These are phyloP conservation scores for Gerris lacustris DNA, from an alignment of 2,888 invertebrate genomes.

Conservation along the genomic window DNA sequence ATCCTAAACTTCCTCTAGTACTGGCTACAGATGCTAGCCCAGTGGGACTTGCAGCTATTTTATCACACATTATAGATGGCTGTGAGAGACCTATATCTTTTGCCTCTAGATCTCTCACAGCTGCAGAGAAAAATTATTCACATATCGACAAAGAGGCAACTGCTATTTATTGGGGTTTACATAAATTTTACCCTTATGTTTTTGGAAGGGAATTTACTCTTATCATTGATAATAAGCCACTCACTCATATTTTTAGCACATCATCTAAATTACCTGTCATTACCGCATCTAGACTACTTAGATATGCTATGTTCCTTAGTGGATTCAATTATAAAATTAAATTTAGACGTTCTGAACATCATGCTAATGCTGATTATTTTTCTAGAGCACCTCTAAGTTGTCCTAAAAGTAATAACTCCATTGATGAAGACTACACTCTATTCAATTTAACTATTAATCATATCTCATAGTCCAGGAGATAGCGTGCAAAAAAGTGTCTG, in stretches of 20 bases:
- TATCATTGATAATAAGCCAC: conserved; percentile 20
- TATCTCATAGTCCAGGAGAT: conserved; percentile 1
- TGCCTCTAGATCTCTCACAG: conserved; percentile 20
- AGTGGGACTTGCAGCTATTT: conserved; percentile 20
- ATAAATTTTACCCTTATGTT: conserved; percentile 13
- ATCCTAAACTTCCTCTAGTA: conserved; percentile 25
- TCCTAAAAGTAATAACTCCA: neutral
- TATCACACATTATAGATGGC: conserved; percentile 23
- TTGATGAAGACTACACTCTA: neutral
- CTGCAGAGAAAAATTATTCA: conserved; percentile 20
- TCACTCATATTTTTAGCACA: conserved; percentile 17
- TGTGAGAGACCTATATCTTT: conserved; percentile 21
- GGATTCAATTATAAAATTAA: conserved; percentile 15
- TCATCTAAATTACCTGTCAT: conserved; percentile 12
- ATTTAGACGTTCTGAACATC: conserved; percentile 4
- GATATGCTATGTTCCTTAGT: conserved; percentile 15
- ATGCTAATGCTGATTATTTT: conserved; percentile 18
- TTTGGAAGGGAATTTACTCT: conserved; percentile 19
- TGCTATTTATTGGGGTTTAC: conserved; percentile 18
- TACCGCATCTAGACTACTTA: conserved; percentile 12
- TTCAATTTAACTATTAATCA: neutral
- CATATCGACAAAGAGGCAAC: conserved; percentile 24
- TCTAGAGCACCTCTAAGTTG: conserved; percentile 7
- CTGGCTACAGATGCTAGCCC: conserved; percentile 26
- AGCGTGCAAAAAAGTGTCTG: too few relatives aligned